These are phyloP conservation scores for Entomobrya proxima DNA, from an alignment of 2,888 invertebrate genomes.

Conservation along the genomic window DNA sequence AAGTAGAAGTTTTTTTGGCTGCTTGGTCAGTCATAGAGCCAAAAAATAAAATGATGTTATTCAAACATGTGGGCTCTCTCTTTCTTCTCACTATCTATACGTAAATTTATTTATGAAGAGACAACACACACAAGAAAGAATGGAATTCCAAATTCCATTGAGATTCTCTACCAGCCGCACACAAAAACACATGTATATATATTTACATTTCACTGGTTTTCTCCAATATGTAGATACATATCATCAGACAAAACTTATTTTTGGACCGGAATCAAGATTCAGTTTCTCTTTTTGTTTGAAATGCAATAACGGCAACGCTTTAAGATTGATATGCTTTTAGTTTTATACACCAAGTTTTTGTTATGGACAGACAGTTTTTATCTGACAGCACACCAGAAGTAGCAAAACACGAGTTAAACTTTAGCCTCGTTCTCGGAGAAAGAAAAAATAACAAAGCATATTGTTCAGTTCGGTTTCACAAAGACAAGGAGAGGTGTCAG, in stretches of 20 bases:
- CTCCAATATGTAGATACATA: background rate
- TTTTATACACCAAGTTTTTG: background rate
- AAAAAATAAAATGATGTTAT: background rate
- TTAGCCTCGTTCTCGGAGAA: background rate
- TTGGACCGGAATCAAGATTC: conserved; percentile 8
- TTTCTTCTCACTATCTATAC: conserved; percentile 13
- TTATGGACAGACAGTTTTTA: background rate
- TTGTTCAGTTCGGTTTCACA: background rate
- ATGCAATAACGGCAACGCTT: background rate
- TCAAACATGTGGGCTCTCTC: background rate
- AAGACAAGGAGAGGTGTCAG: background rate
- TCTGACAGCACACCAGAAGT: background rate
- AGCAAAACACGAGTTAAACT: background rate
- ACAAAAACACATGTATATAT: background rate
- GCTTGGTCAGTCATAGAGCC: background rate
- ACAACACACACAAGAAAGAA: conserved; percentile 7
- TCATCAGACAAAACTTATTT: background rate
- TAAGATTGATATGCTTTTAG: background rate
- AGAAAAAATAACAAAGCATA: background rate
- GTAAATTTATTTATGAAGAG: conserved; percentile 49
- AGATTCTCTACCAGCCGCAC: background rate
- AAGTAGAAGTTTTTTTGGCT: background rate
- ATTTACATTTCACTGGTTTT: background rate
- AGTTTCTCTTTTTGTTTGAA: background rate
- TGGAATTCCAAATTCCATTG: conserved; percentile 40